phyloP scores from a whole-genome alignment of 2,888 invertebrate species.

The Trichogramma evanescens region DNA sequence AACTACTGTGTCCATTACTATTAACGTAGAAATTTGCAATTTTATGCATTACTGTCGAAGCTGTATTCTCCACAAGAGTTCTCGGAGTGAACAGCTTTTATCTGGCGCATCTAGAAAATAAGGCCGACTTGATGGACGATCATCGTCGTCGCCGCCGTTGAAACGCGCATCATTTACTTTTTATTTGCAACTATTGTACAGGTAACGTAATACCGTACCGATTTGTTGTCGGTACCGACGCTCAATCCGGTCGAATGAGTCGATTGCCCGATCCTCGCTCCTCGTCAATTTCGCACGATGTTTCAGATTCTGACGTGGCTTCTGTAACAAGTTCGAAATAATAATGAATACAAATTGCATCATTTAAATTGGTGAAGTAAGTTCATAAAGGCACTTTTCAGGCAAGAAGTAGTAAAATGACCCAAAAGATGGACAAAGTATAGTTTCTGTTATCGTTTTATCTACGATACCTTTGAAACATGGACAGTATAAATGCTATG shows the following conservation, averaged over 20 bases:
- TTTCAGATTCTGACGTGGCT: conserved; percentile 29
- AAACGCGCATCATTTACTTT: too few species aligned
- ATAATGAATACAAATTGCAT: conserved; percentile 1
- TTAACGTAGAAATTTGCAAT: too few species aligned
- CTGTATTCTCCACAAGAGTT: too few species aligned
- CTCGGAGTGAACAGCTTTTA: too few species aligned
- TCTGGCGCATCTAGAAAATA: neutral
- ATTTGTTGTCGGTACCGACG: neutral
- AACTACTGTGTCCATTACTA: too few species aligned
- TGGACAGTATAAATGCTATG: too few species aligned
- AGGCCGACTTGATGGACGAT: neutral
- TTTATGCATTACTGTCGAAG: too few species aligned
- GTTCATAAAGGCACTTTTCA: neutral
- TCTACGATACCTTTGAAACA: too few species aligned
- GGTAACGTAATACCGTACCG: too few species aligned
- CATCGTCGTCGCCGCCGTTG: neutral
- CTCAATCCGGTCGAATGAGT: conserved; percentile 26
- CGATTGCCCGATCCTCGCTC: conserved; percentile 28
- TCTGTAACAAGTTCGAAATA: conserved; percentile 30
- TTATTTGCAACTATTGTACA: too few species aligned
- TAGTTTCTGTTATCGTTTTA: neutral
- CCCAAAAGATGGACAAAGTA: conserved; percentile 22
- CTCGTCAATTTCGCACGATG: conserved; percentile 30
- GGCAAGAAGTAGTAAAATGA: conserved; percentile 4
- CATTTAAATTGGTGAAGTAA: neutral